Evolutionary conservation across 1,140 invertebrate genomes (phyloP).

Genomic region (Galleria mellonella): DNA sequence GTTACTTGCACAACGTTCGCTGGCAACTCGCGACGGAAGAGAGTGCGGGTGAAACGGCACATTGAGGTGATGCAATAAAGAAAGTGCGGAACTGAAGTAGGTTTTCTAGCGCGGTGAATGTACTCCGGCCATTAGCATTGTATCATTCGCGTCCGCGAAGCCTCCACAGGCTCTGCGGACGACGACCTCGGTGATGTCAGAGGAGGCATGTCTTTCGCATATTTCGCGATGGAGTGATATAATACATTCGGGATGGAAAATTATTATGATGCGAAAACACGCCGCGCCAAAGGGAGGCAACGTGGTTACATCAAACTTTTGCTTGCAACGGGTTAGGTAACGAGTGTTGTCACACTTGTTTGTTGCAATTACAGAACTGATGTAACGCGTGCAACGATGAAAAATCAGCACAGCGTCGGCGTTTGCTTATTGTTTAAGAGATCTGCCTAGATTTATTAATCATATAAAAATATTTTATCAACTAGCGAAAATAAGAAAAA

Average conservation of each 20-base stretch:
- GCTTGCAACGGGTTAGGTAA: slow-evolving; percentile 50
- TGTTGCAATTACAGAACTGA: slow-evolving; percentile 44
- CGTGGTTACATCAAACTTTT: slow-evolving; percentile 47
- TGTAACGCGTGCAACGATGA: slow-evolving; percentile 33
- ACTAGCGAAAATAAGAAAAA: too few species aligned
- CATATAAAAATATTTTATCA: neutral
- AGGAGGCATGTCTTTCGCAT: slow-evolving; percentile 43
- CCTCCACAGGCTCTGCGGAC: slow-evolving; percentile 46
- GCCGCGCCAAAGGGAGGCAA: slow-evolving; percentile 17
- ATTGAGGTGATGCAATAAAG: slow-evolving; percentile 65
- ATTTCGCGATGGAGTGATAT: slow-evolving; percentile 36
- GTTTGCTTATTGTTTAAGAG: neutral
- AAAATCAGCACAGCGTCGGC: neutral
- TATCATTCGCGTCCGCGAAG: slow-evolving; percentile 58
- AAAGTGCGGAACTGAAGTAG: slow-evolving; percentile 70
- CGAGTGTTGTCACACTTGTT: slow-evolving; percentile 54
- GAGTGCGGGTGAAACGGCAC: slow-evolving; percentile 60
- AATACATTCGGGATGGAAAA: slow-evolving; percentile 39
- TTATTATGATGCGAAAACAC: slow-evolving; percentile 22
- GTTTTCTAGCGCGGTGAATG: slow-evolving; percentile 70
- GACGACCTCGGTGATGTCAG: slow-evolving; percentile 55
- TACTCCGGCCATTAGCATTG: slow-evolving; percentile 62
- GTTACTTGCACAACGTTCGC: slow-evolving; percentile 44
- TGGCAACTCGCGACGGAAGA: slow-evolving; percentile 44
- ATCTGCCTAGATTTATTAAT: slow-evolving; percentile 10